Conservation (phyloP, 2,113 vertebrate genomes). For the Chaetorhynchus papuensis region DNA sequence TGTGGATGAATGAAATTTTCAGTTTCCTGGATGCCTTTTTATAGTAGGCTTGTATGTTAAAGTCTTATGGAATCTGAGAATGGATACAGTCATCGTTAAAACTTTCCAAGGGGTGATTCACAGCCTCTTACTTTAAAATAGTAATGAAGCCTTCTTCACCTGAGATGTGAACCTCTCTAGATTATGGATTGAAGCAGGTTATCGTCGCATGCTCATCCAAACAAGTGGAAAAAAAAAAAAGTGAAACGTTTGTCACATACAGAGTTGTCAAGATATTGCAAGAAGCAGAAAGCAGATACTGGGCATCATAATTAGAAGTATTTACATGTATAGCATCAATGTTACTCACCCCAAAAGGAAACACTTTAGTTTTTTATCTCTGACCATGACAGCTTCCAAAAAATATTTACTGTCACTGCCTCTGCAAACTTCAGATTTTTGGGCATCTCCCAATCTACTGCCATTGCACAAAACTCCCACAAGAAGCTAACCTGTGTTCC, state of each 20-base stretch:
- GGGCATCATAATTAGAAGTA: neutral
- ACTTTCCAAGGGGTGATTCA: neutral
- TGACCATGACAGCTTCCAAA: neutral
- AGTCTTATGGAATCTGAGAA: neutral
- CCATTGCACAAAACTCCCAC: neutral
- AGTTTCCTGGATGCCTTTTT: neutral
- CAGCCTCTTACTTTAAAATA: neutral
- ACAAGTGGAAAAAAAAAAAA: neutral
- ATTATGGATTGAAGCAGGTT: neutral
- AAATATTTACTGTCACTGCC: neutral
- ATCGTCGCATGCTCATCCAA: neutral
- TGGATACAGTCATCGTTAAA: neutral
- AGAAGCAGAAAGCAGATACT: neutral
- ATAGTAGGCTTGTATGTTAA: neutral
- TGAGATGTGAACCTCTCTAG: neutral
- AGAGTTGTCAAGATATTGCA: neutral
- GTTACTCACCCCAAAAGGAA: neutral
- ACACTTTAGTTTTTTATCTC: neutral
- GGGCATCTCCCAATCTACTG: neutral
- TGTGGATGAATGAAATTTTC: neutral
- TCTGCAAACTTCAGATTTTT: neutral
- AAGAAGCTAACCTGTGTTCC: neutral
- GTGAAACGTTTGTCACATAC: neutral
- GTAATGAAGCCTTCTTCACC: neutral
- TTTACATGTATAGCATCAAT: neutral